Conservation (phyloP, 53 echinoderm and acorn worm species). For the Holothuria scabra region DNA sequence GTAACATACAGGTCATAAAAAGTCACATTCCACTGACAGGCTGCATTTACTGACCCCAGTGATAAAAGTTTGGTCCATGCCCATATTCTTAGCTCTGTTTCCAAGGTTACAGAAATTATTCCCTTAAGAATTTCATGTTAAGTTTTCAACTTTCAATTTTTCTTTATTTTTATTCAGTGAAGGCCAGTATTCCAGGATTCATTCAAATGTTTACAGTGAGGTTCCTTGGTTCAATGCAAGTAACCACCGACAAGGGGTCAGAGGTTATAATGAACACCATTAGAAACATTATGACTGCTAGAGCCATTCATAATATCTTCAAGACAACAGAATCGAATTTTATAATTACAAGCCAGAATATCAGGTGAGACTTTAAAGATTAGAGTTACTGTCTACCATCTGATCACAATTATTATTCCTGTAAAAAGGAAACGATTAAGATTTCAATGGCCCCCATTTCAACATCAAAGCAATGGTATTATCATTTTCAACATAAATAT, state of each 20-base stretch:
- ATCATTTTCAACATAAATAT: too few species aligned
- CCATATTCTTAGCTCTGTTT: too few species aligned
- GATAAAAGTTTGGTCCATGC: too few species aligned
- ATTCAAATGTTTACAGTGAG: constrained; percentile 79
- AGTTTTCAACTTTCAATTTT: too few species aligned
- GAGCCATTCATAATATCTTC: constrained; percentile 93
- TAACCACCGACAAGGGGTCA: constrained; percentile 77
- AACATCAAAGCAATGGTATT: too few species aligned
- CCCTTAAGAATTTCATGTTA: too few species aligned
- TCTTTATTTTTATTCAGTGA: constrained; percentile 25
- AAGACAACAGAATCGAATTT: constrained; percentile 86
- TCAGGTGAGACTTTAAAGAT: constrained; percentile 58
- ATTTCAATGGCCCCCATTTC: background rate
- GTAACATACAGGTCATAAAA: too few species aligned
- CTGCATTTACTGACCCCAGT: too few species aligned
- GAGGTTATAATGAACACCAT: constrained; percentile 87
- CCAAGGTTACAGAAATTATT: too few species aligned
- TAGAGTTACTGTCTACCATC: background rate
- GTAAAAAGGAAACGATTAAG: background rate
- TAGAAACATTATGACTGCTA: constrained; percentile 90
- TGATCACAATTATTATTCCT: too few species aligned
- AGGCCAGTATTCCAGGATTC: constrained; percentile 64
- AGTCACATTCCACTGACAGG: too few species aligned
- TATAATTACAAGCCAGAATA: constrained; percentile 67
- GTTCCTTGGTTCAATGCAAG: constrained; percentile 94